Conservation (phyloP, 2,797 vertebrate genomes). For the Thaleichthys pacificus region DNA sequence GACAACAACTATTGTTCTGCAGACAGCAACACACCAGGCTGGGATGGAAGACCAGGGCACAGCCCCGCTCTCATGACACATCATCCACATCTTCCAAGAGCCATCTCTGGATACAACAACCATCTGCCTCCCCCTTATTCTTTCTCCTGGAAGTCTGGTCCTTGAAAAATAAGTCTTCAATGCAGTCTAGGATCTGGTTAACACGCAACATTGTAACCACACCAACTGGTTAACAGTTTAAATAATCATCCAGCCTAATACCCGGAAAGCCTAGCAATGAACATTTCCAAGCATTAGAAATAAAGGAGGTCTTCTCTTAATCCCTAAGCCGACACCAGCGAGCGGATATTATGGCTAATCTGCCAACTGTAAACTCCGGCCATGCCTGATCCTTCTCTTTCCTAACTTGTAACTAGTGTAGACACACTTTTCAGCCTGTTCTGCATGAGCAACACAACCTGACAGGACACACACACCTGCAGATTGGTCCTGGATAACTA, state of each 20-base stretch:
- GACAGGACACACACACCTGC: neutral
- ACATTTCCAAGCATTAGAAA: neutral
- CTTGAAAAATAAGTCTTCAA: too few species aligned
- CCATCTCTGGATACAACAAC: too few species aligned
- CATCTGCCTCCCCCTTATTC: neutral
- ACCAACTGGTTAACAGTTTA: neutral
- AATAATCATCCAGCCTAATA: neutral
- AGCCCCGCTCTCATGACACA: neutral
- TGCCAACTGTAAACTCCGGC: conserved; percentile 17
- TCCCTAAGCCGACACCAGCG: conserved; percentile 36
- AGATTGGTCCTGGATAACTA: neutral
- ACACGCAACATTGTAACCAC: neutral
- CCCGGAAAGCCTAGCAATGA: neutral
- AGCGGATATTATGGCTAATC: conserved; percentile 32
- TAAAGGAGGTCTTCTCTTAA: conserved; percentile 11
- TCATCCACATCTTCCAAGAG: neutral
- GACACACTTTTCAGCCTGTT: conserved; percentile 12
- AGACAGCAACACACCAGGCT: neutral
- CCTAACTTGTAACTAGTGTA: conserved; percentile 19
- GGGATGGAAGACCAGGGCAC: neutral
- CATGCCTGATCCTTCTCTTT: conserved; percentile 18
- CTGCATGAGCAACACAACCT: neutral
- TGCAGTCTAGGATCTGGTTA: too few species aligned
- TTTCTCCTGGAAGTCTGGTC: neutral
- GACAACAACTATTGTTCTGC: conserved; percentile 44